Conservation (phyloP, 2,113 vertebrate genomes). For the Ardeotis arabs region DNA sequence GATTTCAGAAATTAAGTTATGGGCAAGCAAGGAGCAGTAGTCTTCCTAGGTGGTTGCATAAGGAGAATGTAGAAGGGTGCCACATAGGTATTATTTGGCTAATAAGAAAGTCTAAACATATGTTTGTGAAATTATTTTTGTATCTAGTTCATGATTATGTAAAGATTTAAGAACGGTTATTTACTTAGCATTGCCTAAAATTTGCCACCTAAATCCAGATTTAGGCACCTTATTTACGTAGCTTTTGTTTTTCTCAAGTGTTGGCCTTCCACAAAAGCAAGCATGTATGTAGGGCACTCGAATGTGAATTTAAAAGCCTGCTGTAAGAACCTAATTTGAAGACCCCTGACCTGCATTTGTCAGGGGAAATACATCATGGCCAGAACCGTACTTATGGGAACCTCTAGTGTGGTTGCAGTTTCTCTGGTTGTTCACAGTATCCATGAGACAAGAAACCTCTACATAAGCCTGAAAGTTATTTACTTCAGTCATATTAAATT, state of each 20-base stretch:
- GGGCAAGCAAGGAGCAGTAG: neutral
- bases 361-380: neutral
- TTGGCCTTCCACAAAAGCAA: neutral
- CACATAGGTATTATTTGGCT: neutral
- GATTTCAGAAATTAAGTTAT: neutral
- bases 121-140: neutral
- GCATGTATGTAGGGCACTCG: neutral
- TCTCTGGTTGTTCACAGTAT: neutral
- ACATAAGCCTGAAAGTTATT: neutral
- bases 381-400: neutral
- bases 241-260: neutral
- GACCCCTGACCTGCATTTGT: neutral
- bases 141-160: neutral
- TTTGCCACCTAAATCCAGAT: neutral
- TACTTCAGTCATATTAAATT: neutral
- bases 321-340: neutral
- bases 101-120: neutral
- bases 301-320: neutral
- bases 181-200: neutral
- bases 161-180: neutral
- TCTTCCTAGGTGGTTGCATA: neutral
- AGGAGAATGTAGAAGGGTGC: neutral
- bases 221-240: neutral
- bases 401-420: neutral
- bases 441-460: neutral